A percentile compares a stretch with the other conserved stretches of the same genome.
These are phyloP conservation scores for Equus przewalskii DNA, from an alignment of 2,113 vertebrate species.

Conservation along the genomic window DNA sequence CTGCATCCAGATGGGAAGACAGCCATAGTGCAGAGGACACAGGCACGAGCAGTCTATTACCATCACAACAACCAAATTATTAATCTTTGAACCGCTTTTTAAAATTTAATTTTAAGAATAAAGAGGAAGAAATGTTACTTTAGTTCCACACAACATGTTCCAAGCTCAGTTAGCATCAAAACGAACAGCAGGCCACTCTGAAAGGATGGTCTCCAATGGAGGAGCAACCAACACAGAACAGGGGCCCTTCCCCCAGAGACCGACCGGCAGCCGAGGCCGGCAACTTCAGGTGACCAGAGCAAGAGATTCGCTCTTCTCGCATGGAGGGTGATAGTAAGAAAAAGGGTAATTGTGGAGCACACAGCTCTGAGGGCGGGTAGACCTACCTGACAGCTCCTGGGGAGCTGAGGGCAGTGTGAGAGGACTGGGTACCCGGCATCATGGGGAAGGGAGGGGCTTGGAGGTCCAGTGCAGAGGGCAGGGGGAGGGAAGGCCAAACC, in stretches of 20 bases:
- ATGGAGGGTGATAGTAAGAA: not conserved
- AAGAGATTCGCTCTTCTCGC: not conserved
- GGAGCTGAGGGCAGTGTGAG: not conserved
- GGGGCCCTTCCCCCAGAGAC: not conserved
- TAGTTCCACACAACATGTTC: not conserved
- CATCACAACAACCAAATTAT: not conserved
- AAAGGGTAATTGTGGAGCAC: not conserved
- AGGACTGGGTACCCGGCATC: not conserved
- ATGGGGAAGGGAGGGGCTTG: not conserved
- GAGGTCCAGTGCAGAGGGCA: not conserved
- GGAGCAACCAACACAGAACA: not conserved
- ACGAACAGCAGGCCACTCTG: not conserved
- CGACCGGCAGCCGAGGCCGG: not conserved
- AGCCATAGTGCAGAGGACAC: not conserved
- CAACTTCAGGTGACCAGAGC: no score
- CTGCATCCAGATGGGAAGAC: slow-evolving; percentile 35
- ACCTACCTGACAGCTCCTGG: not conserved
- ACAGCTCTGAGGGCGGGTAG: not conserved
- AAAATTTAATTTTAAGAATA: slow-evolving; percentile 23
- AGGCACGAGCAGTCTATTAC: not conserved
- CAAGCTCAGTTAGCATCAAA: not conserved
- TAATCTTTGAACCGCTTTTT: not conserved
- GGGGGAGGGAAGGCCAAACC: not conserved
- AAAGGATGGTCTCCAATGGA: not conserved
- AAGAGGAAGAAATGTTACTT: slow-evolving; percentile 1